Percentiles rank a stretch among this genome's conserved stretches.
These are phyloP conservation scores for Onychorhynchus coronatus DNA, from an alignment of 2,113 vertebrate species.

Conservation along the genomic window DNA sequence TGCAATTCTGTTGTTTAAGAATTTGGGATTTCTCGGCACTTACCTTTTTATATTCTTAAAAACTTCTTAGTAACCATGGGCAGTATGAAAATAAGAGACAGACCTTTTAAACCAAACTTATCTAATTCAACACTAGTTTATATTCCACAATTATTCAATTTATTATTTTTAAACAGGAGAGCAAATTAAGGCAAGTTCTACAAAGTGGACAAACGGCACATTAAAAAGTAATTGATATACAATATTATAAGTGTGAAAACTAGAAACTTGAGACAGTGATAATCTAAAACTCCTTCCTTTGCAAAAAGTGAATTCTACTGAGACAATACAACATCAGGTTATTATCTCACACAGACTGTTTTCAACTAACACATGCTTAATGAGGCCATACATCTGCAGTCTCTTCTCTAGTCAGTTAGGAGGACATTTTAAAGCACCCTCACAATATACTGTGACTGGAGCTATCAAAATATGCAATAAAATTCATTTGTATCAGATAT, in stretches of 20 bases:
- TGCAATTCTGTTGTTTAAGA: background rate
- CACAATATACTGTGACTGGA: background rate
- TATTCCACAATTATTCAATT: constrained; percentile 11
- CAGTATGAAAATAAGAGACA: background rate
- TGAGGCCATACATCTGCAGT: background rate
- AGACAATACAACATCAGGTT: background rate
- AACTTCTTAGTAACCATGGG: background rate
- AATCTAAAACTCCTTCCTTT: constrained; percentile 12
- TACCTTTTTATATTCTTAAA: background rate
- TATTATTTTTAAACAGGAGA: background rate
- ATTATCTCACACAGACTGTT: background rate
- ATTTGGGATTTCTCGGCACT: background rate
- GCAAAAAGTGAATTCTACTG: background rate
- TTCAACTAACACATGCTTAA: constrained; percentile 17
- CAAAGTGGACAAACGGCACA: background rate
- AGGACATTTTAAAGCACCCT: background rate
- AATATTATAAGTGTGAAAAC: background rate
- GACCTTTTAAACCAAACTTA: background rate
- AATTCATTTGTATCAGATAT: background rate
- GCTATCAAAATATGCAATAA: background rate
- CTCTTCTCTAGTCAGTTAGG: background rate
- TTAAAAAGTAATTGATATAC: background rate
- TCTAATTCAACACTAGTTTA: background rate
- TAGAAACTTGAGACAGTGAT: background rate
- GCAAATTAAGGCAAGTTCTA: constrained; percentile 29